Base-by-base conservation (phyloP, 64 coral and sea anemone genomes). In the Montipora capricornis region DNA sequence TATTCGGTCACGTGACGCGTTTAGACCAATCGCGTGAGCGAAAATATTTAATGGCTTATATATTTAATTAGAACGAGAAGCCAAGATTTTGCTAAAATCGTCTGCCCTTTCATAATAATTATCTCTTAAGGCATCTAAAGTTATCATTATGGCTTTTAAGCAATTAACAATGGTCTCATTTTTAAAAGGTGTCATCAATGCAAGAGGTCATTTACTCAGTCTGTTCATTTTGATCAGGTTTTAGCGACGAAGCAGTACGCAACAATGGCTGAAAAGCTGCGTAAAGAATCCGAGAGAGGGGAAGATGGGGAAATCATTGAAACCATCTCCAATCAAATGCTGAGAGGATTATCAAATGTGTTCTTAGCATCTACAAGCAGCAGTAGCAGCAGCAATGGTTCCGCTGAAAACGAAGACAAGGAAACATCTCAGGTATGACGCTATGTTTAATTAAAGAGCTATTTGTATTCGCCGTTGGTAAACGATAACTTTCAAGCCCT, bases 301-400 rank as follows among this genome's bases (percentile, higher is more conserved):
- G 90, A 83, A 19, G 95, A 89, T 12, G 90, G 90, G 22, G 78
- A 79, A 76, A 4, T 85, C 14, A 96, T 96, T 77, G 90, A 96
- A 47, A 81, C 88, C 2, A 87, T 84, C 37, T 73, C 95, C 15
- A 76, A 4, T 58, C 84, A 88, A 46, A 57, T 81, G 55, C 74
- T 93, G 3, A 44, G 24, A 47, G 90, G 90, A 70, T 66, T 81
- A 15, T 88, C 90, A 55, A 96, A 96, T 80, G 16, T 93, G 44
- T 74, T 96, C 12, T 58, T 76, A 44, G 90, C 90, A 16, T 93
- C 84, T 45, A 71, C 90, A 11, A 12, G 50, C 51, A 93, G 37
- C 66, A 46, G 6, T 5, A 13, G 6, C 45, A 37, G 49, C 11
- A 69, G 81, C 1, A 37, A 37, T 37, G 37, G 37, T 48, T 84